A percentile compares a stretch with the other conserved stretches of the same genome.
Conservation (phyloP, 2,888 invertebrate species). For the Leptopilina syphax region DNA sequence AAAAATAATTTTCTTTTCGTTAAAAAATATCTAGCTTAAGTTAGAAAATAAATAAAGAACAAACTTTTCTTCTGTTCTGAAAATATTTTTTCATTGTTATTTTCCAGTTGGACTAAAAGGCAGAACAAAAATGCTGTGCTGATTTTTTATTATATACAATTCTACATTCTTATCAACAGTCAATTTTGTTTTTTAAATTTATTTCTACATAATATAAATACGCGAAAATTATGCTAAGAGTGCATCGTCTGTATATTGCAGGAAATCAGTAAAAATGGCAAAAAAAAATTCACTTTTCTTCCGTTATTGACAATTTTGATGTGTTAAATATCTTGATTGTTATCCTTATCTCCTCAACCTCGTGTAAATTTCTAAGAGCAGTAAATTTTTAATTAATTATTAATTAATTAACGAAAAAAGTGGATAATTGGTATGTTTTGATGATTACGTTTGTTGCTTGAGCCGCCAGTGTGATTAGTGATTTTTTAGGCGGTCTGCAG, state of each 20-base stretch:
- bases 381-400: neutral
- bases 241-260: conserved; percentile 63
- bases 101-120: conserved; percentile 81
- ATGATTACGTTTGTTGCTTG: conserved; percentile 79
- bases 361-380: conserved; percentile 52
- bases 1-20: too few relatives aligned
- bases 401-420: neutral
- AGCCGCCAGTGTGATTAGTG: conserved; percentile 83
- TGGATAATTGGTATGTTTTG: neutral
- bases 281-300: conserved; percentile 45
- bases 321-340: conserved; percentile 29
- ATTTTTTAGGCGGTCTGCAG: conserved; percentile 86
- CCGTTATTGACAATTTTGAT: conserved; percentile 24
- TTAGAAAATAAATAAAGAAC: too few relatives aligned
- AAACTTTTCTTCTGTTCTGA: conserved; percentile 28
- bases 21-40: too few relatives aligned
- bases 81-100: conserved; percentile 65
- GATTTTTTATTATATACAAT: conserved; percentile 62
- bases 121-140: conserved; percentile 55
- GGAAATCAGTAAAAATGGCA: conserved; percentile 63
- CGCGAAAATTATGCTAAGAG: conserved; percentile 48
- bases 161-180: conserved; percentile 47
- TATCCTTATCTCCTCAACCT: conserved; percentile 45
- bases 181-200: conserved; percentile 34
- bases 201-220: conserved; percentile 43